phyloP scores from a whole-genome alignment of 2,113 vertebrate genomes.

The Dissostichus mawsoni region DNA sequence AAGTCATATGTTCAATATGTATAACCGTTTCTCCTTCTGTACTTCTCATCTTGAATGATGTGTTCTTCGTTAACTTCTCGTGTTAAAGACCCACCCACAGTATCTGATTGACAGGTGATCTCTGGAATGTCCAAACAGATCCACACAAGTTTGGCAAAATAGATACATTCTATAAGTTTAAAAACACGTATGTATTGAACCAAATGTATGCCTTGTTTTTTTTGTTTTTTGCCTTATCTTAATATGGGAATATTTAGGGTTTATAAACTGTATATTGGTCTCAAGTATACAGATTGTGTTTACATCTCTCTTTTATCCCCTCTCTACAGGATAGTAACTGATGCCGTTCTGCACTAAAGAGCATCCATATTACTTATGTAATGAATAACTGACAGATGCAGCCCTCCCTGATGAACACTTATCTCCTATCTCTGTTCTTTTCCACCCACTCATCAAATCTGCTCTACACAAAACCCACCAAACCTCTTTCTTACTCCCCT shows the following conservation, averaged over 20 bases:
- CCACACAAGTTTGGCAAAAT: too few relatives aligned
- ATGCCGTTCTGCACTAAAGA: neutral
- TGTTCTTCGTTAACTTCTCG: neutral
- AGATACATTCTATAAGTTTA: too few relatives aligned
- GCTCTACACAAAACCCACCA: slow-evolving; percentile 28
- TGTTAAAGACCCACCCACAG: neutral
- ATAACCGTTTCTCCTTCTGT: too few relatives aligned
- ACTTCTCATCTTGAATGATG: neutral
- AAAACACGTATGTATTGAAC: too few relatives aligned
- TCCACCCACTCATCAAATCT: slow-evolving; percentile 40
- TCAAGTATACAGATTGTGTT: neutral
- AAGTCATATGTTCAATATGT: neutral
- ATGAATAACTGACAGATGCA: slow-evolving; percentile 32
- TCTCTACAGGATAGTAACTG: neutral
- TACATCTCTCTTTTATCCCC: neutral
- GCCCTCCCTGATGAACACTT: slow-evolving; percentile 34
- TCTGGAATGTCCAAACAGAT: neutral
- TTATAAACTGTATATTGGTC: neutral
- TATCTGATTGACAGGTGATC: neutral
- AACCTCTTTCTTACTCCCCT: neutral
- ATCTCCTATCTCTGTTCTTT: slow-evolving; percentile 43
- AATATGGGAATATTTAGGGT: neutral
- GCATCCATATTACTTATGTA: neutral
- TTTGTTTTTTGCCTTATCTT: neutral
- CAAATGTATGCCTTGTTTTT: neutral